These are phyloP conservation scores for Ichneumoninae sp. DNA, from an alignment of 2,888 invertebrate genomes.

Conservation along the genomic window DNA sequence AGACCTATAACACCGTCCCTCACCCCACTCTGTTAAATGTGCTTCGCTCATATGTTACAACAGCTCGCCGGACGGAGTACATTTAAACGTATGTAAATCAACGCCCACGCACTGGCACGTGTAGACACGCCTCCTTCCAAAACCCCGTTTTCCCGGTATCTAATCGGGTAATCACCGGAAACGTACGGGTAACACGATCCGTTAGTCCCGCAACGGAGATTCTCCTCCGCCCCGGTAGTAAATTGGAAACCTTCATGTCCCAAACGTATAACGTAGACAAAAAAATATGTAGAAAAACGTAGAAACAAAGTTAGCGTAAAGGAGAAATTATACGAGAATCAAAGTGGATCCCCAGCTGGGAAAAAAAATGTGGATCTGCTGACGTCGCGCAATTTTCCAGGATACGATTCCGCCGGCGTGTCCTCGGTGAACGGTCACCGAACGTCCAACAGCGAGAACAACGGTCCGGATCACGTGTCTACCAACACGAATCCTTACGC, in stretches of 20 bases:
- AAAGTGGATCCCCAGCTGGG: not conserved
- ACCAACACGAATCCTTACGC: slow-evolving; percentile 79
- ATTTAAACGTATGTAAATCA: slow-evolving; percentile 38
- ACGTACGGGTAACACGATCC: slow-evolving; percentile 32
- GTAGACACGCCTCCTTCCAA: not conserved
- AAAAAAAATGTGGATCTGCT: slow-evolving; percentile 33
- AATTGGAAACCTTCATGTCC: not conserved
- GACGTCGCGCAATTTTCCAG: slow-evolving; percentile 76
- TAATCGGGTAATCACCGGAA: slow-evolving; percentile 45
- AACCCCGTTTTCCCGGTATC: slow-evolving; percentile 22
- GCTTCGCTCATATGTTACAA: slow-evolving; percentile 7
- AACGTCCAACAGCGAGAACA: slow-evolving; percentile 58
- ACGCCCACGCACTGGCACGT: slow-evolving; percentile 55
- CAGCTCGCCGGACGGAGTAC: not conserved
- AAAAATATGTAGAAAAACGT: not conserved
- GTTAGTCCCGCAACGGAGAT: not conserved
- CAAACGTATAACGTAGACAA: slow-evolving; percentile 6
- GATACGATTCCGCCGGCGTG: slow-evolving; percentile 81
- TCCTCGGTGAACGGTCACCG: slow-evolving; percentile 79
- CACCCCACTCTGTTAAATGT: slow-evolving; percentile 14
- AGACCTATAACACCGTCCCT: not conserved
- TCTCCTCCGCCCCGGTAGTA: not conserved
- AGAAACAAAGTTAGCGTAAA: not conserved
- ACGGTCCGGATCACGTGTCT: slow-evolving; percentile 69
- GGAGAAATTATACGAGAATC: not conserved